phyloP scores from a whole-genome alignment of 2,797 vertebrate genomes.

The Trichosurus vulpecula region DNA sequence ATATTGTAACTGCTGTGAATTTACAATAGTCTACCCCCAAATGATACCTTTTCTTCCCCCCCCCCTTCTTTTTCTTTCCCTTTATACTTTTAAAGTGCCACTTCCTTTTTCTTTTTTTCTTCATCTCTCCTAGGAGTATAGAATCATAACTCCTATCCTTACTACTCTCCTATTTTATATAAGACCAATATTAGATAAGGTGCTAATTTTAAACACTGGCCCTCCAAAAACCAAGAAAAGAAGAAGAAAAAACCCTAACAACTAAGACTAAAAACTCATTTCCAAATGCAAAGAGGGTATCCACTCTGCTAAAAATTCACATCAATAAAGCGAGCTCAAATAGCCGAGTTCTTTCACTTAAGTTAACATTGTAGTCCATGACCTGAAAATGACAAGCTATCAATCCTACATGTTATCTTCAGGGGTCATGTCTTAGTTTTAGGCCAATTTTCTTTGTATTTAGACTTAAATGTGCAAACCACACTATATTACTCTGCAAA shows the following conservation, averaged over 20 bases:
- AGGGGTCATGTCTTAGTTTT: constrained; percentile 78
- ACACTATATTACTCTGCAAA: constrained; percentile 86
- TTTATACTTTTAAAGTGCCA: constrained; percentile 23
- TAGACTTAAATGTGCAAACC: constrained; percentile 85
- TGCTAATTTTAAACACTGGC: constrained; percentile 8
- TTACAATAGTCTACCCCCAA: constrained; percentile 55
- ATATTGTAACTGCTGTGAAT: constrained; percentile 59
- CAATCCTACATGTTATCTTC: constrained; percentile 69
- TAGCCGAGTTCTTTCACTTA: constrained; percentile 46
- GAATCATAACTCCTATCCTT: background rate
- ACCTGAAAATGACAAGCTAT: constrained; percentile 52
- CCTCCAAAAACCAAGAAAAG: background rate
- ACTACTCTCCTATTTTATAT: background rate
- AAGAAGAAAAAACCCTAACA: background rate
- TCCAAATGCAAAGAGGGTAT: constrained; percentile 5
- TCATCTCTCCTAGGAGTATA: constrained; percentile 1
- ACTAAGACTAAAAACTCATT: constrained; percentile 14
- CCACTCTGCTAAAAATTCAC: constrained; percentile 19
- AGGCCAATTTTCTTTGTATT: constrained; percentile 81
- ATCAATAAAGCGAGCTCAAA: background rate
- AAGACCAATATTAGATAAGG: constrained; percentile 14
- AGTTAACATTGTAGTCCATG: constrained; percentile 43
- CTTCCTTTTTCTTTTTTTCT: constrained; percentile 24
- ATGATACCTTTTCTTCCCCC: constrained; percentile 7
- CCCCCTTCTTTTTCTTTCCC: constrained; percentile 41